Conservation (phyloP, 1,140 invertebrate genomes). For the Trichoplusia ni region DNA sequence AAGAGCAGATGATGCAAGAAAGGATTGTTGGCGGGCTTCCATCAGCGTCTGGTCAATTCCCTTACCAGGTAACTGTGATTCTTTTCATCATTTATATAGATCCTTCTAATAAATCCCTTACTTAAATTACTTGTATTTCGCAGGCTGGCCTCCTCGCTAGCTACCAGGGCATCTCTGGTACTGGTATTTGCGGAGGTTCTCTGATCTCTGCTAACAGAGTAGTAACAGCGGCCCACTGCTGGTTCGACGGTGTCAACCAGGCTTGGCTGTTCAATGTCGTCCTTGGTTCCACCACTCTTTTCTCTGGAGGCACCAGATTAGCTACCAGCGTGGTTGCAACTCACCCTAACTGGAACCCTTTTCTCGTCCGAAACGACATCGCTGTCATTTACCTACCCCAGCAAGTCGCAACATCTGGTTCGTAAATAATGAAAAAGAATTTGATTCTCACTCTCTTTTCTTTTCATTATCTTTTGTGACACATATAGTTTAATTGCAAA, state of each 20-base stretch:
- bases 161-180: slow-evolving; percentile 28
- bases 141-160: slow-evolving; percentile 52
- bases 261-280: slow-evolving; percentile 42
- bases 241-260: slow-evolving; percentile 46
- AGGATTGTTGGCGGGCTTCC: slow-evolving; percentile 48
- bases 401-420: slow-evolving; percentile 49
- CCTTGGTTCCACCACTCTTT: slow-evolving; percentile 44
- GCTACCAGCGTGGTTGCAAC: slow-evolving; percentile 32
- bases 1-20: background rate
- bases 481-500: no score
- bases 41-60: slow-evolving; percentile 44
- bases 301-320: slow-evolving; percentile 43
- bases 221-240: slow-evolving; percentile 59
- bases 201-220: slow-evolving; percentile 39
- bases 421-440: slow-evolving; percentile 5
- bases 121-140: background rate
- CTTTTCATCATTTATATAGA: background rate
- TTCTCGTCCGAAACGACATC: slow-evolving; percentile 41
- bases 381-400: slow-evolving; percentile 53
- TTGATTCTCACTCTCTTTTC: background rate
- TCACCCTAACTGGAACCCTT: slow-evolving; percentile 42
- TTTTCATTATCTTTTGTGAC: no score
- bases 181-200: slow-evolving; percentile 47
- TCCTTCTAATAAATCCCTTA: background rate
- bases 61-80: slow-evolving; percentile 40